Evolutionary conservation across 2,113 vertebrate species (phyloP).

Genomic region (Chascanopsetta lugubris): DNA sequence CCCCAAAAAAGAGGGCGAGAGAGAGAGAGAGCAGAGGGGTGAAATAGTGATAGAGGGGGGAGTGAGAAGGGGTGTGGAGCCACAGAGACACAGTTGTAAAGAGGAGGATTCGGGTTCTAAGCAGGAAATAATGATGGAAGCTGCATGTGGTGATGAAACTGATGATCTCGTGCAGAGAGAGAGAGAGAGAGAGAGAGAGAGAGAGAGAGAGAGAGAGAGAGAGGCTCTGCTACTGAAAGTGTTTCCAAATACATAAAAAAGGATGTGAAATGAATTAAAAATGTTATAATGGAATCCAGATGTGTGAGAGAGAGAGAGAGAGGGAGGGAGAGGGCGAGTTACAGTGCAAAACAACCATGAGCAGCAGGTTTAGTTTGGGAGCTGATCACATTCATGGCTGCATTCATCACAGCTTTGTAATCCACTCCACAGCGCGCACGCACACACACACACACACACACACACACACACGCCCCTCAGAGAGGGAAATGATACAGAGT

Average conservation of each 20-base stretch:
- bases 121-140: conserved; percentile 54
- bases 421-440: conserved; percentile 49
- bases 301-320: no score
- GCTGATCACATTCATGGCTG: conserved; percentile 9
- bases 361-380: background rate
- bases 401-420: conserved; percentile 69
- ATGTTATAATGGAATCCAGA: conserved; percentile 15
- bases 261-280: conserved; percentile 11
- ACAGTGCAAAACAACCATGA: no score
- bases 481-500: conserved; percentile 65
- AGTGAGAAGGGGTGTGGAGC: conserved; percentile 51
- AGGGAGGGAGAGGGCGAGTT: no score
- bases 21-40: conserved; percentile 12
- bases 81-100: conserved; percentile 51
- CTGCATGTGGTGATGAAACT: conserved; percentile 44
- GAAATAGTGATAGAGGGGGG: conserved; percentile 16
- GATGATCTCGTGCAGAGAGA: conserved; percentile 54
- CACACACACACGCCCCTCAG: conserved; percentile 46
- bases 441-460: conserved; percentile 6
- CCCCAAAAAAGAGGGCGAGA: conserved; percentile 30
- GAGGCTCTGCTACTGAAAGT: background rate
- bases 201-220: no score
- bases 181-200: no score
- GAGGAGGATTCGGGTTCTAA: conserved; percentile 58
- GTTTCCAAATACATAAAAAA: conserved; percentile 28